phyloP scores from a whole-genome alignment of 2,113 vertebrate genomes.

The Entosphenus tridentatus region DNA sequence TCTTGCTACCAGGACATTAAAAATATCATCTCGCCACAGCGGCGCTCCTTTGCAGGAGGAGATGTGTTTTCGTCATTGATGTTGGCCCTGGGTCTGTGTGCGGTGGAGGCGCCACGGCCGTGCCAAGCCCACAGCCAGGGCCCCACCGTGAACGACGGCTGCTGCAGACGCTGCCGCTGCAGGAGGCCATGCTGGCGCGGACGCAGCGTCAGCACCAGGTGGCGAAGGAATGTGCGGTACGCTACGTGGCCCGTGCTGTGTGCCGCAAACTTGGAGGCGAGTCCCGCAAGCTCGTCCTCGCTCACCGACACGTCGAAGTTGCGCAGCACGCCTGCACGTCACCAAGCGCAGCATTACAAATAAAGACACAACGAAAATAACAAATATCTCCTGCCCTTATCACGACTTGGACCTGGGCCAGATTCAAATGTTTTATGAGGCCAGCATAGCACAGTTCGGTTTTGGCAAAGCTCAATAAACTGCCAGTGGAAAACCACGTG shows the following conservation, averaged over 20 bases:
- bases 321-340: constrained; percentile 19
- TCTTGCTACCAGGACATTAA: constrained; percentile 12
- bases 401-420: not conserved
- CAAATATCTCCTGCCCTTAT: not conserved
- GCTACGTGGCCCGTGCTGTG: constrained; percentile 19
- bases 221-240: constrained; percentile 26
- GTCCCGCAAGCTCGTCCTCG: constrained; percentile 20
- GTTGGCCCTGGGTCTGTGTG: not conserved
- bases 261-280: constrained; percentile 21
- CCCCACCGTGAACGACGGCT: constrained; percentile 17
- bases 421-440: not conserved
- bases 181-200: constrained; percentile 13
- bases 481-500: no score
- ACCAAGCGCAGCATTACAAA: constrained; percentile 9
- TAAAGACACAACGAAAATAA: rapidly evolving
- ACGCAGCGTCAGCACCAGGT: constrained; percentile 21
- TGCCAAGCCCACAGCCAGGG: not conserved
- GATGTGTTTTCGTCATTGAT: not conserved
- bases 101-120: not conserved
- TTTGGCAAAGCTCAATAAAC: not conserved
- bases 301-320: constrained; percentile 21
- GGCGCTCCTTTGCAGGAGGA: not conserved
- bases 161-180: constrained; percentile 19
- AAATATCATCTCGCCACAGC: not conserved
- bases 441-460: not conserved